A percentile compares a stretch with the other conserved stretches of the same genome.
Conservation (phyloP, 2,797 vertebrate species). For the Acrocephalus scirpaceus region DNA sequence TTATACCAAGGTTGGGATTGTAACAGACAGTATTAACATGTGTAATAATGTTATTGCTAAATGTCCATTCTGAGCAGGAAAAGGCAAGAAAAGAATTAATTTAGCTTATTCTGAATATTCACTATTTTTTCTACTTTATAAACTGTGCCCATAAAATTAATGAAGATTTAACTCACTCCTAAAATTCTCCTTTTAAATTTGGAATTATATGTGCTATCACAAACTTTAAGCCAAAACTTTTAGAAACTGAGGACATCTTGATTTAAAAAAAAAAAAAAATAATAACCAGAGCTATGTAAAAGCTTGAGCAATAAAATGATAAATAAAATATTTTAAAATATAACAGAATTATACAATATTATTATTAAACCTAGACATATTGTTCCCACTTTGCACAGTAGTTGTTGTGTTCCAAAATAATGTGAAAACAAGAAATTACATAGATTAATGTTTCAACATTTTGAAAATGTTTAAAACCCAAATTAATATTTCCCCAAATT, state of each 20-base stretch:
- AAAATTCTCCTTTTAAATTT: not conserved
- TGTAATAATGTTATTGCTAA: not conserved
- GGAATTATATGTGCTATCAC: not conserved
- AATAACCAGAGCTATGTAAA: not conserved
- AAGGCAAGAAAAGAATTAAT: not conserved
- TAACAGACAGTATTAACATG: not conserved
- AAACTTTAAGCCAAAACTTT: not conserved
- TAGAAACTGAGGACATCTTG: not conserved
- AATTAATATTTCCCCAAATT: not conserved
- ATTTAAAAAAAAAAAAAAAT: not conserved
- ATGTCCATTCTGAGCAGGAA: not conserved
- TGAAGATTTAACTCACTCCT: not conserved
- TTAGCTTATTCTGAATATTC: not conserved
- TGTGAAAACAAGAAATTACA: not conserved
- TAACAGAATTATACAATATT: not conserved
- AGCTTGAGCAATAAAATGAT: not conserved
- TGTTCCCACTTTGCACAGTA: not conserved
- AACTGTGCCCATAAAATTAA: not conserved
- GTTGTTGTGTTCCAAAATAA: not conserved
- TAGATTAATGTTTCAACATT: not conserved
- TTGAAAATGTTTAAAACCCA: not conserved
- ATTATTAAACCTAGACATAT: not conserved
- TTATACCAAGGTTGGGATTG: not conserved
- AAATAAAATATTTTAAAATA: not conserved
- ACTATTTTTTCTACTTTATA: not conserved